Evolutionary conservation across 2,797 vertebrate genomes (phyloP).

Genomic region (Sphenopsis melanotis): DNA sequence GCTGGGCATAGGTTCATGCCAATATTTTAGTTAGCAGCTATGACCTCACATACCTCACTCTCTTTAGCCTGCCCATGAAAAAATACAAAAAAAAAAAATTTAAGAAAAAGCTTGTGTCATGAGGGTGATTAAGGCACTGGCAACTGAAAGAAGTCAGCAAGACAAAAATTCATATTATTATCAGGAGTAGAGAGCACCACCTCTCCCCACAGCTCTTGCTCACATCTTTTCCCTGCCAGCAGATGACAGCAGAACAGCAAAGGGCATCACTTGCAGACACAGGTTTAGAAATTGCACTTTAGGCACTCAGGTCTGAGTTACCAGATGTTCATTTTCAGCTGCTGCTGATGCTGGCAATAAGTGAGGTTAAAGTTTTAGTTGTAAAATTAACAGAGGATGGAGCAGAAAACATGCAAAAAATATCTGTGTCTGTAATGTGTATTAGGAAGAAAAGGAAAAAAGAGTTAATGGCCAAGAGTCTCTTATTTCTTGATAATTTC

Average conservation of each 20-base stretch:
- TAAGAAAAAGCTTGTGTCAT: fast-evolving
- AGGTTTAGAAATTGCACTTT: neutral
- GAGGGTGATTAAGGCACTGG: neutral
- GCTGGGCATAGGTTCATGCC: neutral
- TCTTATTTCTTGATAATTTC: neutral
- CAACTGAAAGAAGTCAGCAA: neutral
- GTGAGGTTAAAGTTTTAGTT: neutral
- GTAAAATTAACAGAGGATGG: neutral
- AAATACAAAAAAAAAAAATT: too few species aligned
- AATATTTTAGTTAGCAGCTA: neutral
- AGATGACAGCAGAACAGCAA: neutral
- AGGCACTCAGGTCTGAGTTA: neutral
- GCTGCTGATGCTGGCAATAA: neutral
- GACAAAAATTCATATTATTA: neutral
- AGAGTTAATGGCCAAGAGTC: neutral
- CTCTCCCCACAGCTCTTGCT: neutral
- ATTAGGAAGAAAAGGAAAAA: too few species aligned
- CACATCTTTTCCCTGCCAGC: neutral
- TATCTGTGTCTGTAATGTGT: neutral
- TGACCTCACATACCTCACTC: neutral
- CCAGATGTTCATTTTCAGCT: neutral
- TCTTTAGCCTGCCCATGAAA: neutral
- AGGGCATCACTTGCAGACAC: neutral
- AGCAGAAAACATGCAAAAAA: neutral
- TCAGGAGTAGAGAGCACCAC: neutral